Conservation (phyloP, 1,140 invertebrate genomes). For the Drosophila parvula region DNA sequence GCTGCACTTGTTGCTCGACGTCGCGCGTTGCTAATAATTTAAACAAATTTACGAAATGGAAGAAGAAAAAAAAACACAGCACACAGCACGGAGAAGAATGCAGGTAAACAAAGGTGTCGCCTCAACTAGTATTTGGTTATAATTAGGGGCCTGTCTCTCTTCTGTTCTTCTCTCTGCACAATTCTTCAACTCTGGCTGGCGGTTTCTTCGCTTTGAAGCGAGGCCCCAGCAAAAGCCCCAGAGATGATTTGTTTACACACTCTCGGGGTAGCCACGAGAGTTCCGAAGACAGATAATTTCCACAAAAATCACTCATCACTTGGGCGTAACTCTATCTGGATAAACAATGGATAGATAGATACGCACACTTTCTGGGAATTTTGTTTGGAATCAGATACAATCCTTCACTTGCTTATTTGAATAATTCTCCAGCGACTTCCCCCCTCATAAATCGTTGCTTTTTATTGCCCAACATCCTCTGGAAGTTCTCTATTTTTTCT, state of each 20-base stretch:
- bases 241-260: slow-evolving; percentile 48
- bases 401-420: slow-evolving; percentile 49
- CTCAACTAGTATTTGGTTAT: slow-evolving; percentile 68
- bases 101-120: slow-evolving; percentile 68
- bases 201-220: slow-evolving; percentile 39
- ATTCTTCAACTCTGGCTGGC: slow-evolving; percentile 25
- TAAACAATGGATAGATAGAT: slow-evolving; percentile 33
- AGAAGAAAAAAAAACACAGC: slow-evolving; percentile 3
- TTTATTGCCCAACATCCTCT: slow-evolving; percentile 34
- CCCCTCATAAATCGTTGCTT: slow-evolving; percentile 28
- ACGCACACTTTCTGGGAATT: slow-evolving; percentile 32
- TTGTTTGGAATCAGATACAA: slow-evolving; percentile 37
- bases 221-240: slow-evolving; percentile 16
- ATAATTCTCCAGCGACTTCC: slow-evolving; percentile 37
- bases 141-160: slow-evolving; percentile 66
- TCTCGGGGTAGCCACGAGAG: slow-evolving; percentile 26
- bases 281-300: slow-evolving; percentile 19
- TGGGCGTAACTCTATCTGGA: slow-evolving; percentile 24
- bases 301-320: slow-evolving; percentile 35
- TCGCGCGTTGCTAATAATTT: slow-evolving; percentile 69
- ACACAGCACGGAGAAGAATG: slow-evolving; percentile 2
- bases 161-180: slow-evolving; percentile 3
- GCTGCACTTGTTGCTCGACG: slow-evolving; percentile 62
- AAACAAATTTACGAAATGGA: slow-evolving; percentile 69
- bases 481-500: slow-evolving; percentile 10